These are phyloP conservation scores for Eurypyga helias DNA, from an alignment of 2,113 vertebrate genomes.

Conservation along the genomic window DNA sequence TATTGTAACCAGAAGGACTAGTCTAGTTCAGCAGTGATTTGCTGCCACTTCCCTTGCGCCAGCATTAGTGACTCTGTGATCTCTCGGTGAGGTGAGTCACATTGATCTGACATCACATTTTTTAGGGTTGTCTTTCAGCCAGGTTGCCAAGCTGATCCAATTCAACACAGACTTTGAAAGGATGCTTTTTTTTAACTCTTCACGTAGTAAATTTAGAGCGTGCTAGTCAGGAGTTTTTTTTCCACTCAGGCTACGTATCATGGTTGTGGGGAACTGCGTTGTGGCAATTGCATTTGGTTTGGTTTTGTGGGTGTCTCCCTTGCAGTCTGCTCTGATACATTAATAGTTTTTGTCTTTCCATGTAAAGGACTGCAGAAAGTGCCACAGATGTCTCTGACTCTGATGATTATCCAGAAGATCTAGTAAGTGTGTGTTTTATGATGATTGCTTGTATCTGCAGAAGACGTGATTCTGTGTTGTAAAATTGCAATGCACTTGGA, in stretches of 20 bases:
- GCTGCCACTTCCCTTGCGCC: neutral
- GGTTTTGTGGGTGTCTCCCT: neutral
- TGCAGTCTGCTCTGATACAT: neutral
- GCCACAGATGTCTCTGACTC: conserved; percentile 79
- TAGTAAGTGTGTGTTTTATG: conserved; percentile 75
- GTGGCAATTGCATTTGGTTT: neutral
- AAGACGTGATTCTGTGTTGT: neutral
- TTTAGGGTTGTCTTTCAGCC: neutral
- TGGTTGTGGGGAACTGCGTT: neutral
- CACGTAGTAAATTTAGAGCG: neutral
- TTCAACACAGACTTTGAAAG: neutral
- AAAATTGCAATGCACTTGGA: neutral
- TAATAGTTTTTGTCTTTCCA: neutral
- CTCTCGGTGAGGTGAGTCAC: neutral
- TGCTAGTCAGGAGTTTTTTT: neutral
- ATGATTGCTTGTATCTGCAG: neutral
- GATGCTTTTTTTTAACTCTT: neutral
- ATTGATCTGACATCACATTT: neutral
- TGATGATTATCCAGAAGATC: conserved; percentile 77
- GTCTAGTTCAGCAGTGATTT: neutral
- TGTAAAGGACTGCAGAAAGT: conserved; percentile 74
- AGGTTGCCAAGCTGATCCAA: neutral
- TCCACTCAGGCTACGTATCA: neutral
- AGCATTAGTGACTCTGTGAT: neutral
- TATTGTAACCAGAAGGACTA: neutral